A percentile compares a stretch with the other conserved stretches of the same genome.
phyloP scores from a whole-genome alignment of 1,140 invertebrate species.

The Atta colombica region DNA sequence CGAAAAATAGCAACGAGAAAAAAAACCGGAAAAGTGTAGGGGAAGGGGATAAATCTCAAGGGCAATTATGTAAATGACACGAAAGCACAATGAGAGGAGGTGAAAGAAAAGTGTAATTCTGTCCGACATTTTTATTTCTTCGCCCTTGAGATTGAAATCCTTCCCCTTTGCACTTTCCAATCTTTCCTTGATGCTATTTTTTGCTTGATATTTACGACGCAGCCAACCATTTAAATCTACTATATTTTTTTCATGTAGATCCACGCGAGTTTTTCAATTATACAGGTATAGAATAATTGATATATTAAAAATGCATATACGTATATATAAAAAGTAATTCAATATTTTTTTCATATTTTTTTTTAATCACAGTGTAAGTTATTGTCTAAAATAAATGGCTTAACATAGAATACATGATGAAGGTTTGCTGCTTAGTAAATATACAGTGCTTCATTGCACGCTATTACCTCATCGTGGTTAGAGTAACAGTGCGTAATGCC shows the following conservation, averaged over 20 bases:
- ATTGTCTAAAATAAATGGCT: not conserved
- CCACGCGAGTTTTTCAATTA: not conserved
- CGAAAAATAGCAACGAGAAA: conserved; percentile 52
- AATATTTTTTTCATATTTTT: not conserved
- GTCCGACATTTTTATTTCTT: conserved; percentile 18
- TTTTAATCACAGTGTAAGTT: not conserved
- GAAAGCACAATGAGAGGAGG: conserved; percentile 37
- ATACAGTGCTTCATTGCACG: conserved; percentile 13
- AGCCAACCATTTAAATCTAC: not conserved
- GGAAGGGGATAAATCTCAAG: conserved; percentile 28
- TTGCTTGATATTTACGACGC: conserved; percentile 15
- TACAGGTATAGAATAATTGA: not conserved
- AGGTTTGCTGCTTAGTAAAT: conserved; percentile 6
- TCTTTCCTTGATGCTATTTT: conserved; percentile 16
- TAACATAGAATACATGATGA: conserved; percentile 2
- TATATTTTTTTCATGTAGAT: not conserved
- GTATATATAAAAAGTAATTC: not conserved
- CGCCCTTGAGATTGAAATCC: conserved; percentile 23
- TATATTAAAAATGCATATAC: not conserved
- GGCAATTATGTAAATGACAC: conserved; percentile 61
- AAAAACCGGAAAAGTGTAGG: conserved; percentile 50
- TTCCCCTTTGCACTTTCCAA: conserved; percentile 19
- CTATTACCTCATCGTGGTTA: conserved; percentile 45
- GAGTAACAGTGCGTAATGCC: conserved; percentile 51
- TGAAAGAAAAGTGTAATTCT: conserved; percentile 56